phyloP scores from a whole-genome alignment of 2,113 vertebrate genomes.

The Furnarius figulus region DNA sequence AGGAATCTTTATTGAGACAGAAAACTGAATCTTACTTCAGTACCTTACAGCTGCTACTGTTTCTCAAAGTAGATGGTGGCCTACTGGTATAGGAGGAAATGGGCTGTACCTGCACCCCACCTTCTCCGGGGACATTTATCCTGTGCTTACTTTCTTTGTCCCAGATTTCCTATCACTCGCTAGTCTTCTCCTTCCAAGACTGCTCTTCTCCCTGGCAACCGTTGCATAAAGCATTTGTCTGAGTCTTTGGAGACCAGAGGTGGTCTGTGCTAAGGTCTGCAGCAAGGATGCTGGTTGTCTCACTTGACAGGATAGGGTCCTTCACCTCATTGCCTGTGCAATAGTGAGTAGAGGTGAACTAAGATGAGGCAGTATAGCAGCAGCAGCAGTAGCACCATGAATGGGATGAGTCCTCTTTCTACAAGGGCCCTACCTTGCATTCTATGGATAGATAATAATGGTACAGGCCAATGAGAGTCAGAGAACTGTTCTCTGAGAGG shows the following conservation, averaged over 20 bases:
- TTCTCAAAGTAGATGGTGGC: not conserved
- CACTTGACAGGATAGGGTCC: rapidly evolving
- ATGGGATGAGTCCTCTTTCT: not conserved
- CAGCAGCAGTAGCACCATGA: not conserved
- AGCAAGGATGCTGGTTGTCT: not conserved
- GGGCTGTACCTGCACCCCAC: not conserved
- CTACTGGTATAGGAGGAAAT: not conserved
- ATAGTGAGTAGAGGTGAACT: not conserved
- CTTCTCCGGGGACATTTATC: not conserved
- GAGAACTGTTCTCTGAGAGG: not conserved
- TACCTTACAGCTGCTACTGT: not conserved
- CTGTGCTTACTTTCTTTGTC: not conserved
- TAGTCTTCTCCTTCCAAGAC: not conserved
- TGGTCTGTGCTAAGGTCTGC: not conserved
- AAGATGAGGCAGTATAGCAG: not conserved
- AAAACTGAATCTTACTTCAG: not conserved
- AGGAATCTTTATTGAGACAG: not conserved
- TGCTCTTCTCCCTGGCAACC: not conserved
- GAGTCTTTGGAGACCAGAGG: not conserved
- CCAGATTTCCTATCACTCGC: not conserved
- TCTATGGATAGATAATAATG: not conserved
- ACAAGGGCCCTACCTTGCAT: not conserved
- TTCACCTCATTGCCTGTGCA: not conserved
- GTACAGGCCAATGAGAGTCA: not conserved
- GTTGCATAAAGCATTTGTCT: not conserved